Base-by-base conservation (phyloP, 2,797 vertebrate genomes). In the Acestrorhynchus altus region DNA sequence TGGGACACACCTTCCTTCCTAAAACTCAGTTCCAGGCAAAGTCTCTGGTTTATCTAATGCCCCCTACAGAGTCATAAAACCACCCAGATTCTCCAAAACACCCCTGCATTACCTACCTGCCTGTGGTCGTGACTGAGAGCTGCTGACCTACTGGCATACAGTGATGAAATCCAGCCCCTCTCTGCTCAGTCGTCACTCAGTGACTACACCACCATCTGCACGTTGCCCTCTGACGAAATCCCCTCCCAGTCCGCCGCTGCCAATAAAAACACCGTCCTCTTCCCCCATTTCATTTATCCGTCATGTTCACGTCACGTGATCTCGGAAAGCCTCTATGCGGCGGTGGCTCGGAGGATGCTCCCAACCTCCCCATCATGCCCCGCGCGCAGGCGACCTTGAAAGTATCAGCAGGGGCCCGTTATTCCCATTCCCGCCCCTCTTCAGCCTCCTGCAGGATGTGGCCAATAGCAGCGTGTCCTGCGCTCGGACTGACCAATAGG, bases 381-480 rank as follows among this genome's bases (percentile, higher is more conserved):
- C 8, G 57, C 79, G 79, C 88, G 77, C 71, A 1, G 57, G 79
- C 86, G 91, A 94, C 93, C 92, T 93, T 93, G 88, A 91, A 78
- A 72, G 75, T 61, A 65, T 77, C 83, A 78, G 82, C 73, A 83
- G 78, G 60, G 78, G 84, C 85, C 0, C 24, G 20, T 22, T 20
- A 4, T 24, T 56, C 13, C 15, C 0, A 13, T 56, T 26, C 22
- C 22, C 54, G 24, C 54, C 24, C 4, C 22, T 56, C 4, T 56
- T 26, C 54, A 1, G 24, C 26, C 56, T 16, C 24, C 24, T 26
- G 24, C 26, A 16, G 5, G 26, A 26, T 31, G 28, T 74, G 40
- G 18, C 8, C 0, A 31, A 63, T 0, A 22, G 4, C 1, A n/a
- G 5, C 9, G 4, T 8, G 0, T n/a, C 3, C 66, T 68, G 46